Evolutionary conservation across 1,140 invertebrate species (phyloP), one percentile per base, ranked within the genome.

Genomic region (Zaprionus tsacasi): DNA sequence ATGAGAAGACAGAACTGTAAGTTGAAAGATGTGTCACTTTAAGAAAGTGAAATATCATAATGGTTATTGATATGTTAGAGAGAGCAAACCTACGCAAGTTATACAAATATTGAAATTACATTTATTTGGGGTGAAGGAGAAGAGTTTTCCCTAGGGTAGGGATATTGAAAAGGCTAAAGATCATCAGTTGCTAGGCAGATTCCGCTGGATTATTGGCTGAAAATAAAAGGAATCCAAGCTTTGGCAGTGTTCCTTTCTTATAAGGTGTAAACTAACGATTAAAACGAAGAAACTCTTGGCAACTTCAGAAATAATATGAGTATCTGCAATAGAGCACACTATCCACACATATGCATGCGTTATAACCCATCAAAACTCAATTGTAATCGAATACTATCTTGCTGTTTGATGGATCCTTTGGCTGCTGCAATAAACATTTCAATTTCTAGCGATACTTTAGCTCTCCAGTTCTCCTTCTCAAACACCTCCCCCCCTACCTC

Each of bases 341-440:
- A 15, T 3, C 27, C 40, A 45, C n/a, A 45, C n/a, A 15, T 15
- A 45, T 45, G n/a, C 15, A 43, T 15, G 7, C 6, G 6, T 43
- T 43, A 21, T 8, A 21, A 17, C 1, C 8, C n/a, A 48, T 17
- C n/a, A 17, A 48, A 48, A 48, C 45, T 25, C 45, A 6, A 15
- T 15, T 1, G 40, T 15, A 17, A 50, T 50, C 45, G 45, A 50
- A 50, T 50, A 50, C 45, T 25, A 21, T 50, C 45, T 50, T 25
- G 45, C 45, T 6, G 3, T 21, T 50, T 21, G 17, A 11, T 25
- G 17, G 8, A 12, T 6, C 45, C 8, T 50, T 50, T 50, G 4
- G 45, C 45, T 21, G 45, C 11, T 12, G 17, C 45, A 25, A 50
- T 50, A 17, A 50, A 50, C 45, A 50, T 50, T 50, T 50, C 45